Percentiles rank a stretch among this genome's conserved stretches.
Conservation (phyloP, 2,113 vertebrate species). For the Sylvietta virens region DNA sequence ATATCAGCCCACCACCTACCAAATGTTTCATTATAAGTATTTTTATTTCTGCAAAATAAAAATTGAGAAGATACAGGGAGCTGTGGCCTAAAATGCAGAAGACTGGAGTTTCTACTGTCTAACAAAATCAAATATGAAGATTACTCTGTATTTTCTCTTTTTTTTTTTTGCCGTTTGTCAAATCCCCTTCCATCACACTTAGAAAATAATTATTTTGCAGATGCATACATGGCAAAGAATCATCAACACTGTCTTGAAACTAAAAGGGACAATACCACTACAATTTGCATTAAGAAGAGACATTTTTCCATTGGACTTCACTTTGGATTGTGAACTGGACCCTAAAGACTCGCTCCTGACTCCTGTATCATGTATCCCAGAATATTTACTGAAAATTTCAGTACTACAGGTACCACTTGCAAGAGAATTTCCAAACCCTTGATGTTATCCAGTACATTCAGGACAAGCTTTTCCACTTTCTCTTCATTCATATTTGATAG, state of each 20-base stretch:
- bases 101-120: not conserved
- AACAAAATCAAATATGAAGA: not conserved
- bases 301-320: not conserved
- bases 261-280: not conserved
- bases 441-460: not conserved
- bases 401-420: not conserved
- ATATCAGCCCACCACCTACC: not conserved
- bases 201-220: not conserved
- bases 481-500: slow-evolving; percentile 20
- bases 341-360: not conserved
- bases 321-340: not conserved
- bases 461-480: slow-evolving; percentile 25
- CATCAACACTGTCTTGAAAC: not conserved
- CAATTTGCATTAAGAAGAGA: not conserved
- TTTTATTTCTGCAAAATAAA: not conserved
- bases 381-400: not conserved
- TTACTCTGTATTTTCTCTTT: not conserved
- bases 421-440: not conserved
- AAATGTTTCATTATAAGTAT: not conserved
- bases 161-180: not conserved
- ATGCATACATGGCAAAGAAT: not conserved
- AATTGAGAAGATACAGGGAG: not conserved
- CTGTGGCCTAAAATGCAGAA: not conserved
- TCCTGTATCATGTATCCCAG: not conserved
- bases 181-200: not conserved